Conservation (phyloP, 2,888 invertebrate species). For the Achlya flavicornis region DNA sequence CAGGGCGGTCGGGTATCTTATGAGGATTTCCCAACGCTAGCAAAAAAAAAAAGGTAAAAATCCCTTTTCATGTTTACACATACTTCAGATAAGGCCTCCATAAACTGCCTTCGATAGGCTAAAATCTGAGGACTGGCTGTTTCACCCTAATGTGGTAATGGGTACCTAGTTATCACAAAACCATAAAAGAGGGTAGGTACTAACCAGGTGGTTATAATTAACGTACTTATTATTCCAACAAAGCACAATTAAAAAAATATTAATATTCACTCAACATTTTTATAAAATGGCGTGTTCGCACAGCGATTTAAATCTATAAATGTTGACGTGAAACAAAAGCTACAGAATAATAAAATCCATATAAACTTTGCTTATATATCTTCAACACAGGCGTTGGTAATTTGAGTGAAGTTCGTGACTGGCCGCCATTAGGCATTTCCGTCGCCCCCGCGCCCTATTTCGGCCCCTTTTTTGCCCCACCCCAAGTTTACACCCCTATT, state of each 20-base stretch:
- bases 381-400: constrained; percentile 41
- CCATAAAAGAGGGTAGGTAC: too few relatives aligned
- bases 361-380: constrained; percentile 11
- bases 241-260: constrained; percentile 3
- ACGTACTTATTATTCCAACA: background rate
- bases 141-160: too few relatives aligned
- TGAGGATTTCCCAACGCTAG: too few relatives aligned
- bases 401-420: constrained; percentile 75
- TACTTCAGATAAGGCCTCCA: too few relatives aligned
- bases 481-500: constrained; percentile 35
- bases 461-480: constrained; percentile 42
- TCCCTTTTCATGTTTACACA: too few relatives aligned
- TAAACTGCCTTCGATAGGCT: too few relatives aligned
- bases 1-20: too few relatives aligned
- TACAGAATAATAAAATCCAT: constrained; percentile 28
- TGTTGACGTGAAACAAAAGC: background rate
- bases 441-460: constrained; percentile 41
- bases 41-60: too few relatives aligned
- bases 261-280: constrained; percentile 7
- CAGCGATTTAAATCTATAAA: constrained; percentile 9
- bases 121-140: too few relatives aligned
- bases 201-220: too few relatives aligned
- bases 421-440: constrained; percentile 72
- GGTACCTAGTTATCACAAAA: too few relatives aligned
- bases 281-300: constrained; percentile 31